These are phyloP conservation scores for Lagopus leucura DNA, from an alignment of 2,113 vertebrate species.

Conservation along the genomic window DNA sequence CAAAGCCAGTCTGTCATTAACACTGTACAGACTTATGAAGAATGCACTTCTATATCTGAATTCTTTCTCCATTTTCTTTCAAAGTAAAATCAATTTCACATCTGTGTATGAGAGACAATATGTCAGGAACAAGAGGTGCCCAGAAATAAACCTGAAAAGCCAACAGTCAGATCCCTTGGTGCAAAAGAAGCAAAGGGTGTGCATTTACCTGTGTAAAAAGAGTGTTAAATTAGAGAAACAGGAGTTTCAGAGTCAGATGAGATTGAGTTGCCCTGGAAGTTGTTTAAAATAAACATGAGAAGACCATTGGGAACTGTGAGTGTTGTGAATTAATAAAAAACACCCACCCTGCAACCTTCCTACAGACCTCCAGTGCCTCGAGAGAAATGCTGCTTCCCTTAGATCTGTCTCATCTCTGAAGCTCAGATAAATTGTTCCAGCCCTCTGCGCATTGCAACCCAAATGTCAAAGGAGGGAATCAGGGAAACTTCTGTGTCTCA, in stretches of 20 bases:
- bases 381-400: conserved; percentile 9
- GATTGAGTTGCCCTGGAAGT: conserved; percentile 12
- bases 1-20: background rate
- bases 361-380: background rate
- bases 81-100: background rate
- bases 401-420: background rate
- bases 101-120: background rate
- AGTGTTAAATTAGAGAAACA: background rate
- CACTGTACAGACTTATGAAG: background rate
- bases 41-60: background rate
- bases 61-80: background rate
- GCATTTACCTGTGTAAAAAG: background rate
- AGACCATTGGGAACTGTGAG: background rate
- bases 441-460: conserved; percentile 24
- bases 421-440: conserved; percentile 34
- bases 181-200: background rate
- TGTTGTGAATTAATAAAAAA: conserved; percentile 9
- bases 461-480: conserved; percentile 48
- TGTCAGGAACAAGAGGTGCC: background rate
- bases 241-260: background rate
- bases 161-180: background rate
- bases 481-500: conserved; percentile 38
- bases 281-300: conserved; percentile 42
- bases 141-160: background rate
- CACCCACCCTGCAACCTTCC: background rate